A percentile compares a stretch with the other conserved stretches of the same genome.
Conservation (phyloP, 2,797 vertebrate genomes). For the Antrozous pallidus region DNA sequence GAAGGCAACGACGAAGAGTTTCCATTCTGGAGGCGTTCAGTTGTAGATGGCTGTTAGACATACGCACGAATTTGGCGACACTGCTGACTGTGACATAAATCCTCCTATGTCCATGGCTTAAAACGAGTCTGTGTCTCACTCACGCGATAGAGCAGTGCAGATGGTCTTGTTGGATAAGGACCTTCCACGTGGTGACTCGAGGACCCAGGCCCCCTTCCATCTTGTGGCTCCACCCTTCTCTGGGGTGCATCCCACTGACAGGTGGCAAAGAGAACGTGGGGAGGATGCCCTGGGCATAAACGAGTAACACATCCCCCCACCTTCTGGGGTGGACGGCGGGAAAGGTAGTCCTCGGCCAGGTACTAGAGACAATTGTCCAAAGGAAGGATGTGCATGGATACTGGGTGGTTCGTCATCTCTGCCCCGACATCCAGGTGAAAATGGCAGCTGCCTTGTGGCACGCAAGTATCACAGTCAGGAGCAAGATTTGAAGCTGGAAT, state of each 20-base stretch:
- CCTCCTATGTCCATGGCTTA: background rate
- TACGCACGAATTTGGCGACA: background rate
- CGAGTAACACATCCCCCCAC: background rate
- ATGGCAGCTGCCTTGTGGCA: background rate
- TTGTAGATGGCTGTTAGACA: background rate
- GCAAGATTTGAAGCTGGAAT: background rate
- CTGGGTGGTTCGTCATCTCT: background rate
- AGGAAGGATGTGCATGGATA: accelerated
- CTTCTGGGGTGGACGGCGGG: background rate
- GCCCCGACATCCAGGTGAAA: background rate
- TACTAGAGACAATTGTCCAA: background rate
- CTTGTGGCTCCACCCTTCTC: background rate
- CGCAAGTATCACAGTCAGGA: no score
- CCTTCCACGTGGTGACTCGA: background rate
- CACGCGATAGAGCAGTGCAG: background rate
- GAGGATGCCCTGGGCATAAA: background rate
- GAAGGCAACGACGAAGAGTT: background rate
- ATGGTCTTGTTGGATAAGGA: background rate
- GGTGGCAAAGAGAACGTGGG: background rate
- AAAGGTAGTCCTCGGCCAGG: background rate
- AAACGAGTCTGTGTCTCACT: background rate
- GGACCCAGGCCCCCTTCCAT: background rate
- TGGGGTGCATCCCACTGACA: background rate
- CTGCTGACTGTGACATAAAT: background rate
- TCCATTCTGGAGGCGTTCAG: background rate